Evolutionary conservation across 2,797 vertebrate species (phyloP).

Genomic region (Rousettus madagascariensis): DNA sequence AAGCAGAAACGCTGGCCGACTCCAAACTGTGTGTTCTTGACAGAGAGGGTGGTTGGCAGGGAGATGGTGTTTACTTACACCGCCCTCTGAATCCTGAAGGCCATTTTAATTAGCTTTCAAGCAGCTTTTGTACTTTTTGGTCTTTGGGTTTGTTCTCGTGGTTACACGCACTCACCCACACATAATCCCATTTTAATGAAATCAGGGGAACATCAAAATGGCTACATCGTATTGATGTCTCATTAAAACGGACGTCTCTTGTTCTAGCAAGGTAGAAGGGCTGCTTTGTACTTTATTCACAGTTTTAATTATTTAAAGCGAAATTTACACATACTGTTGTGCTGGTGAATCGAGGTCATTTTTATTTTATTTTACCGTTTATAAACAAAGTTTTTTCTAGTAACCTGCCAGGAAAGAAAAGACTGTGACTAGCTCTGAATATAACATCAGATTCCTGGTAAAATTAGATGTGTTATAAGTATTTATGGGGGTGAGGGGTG

Average conservation of each 20-base stretch:
- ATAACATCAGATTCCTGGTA: not conserved
- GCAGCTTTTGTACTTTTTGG: not conserved
- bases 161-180: not conserved
- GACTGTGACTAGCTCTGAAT: not conserved
- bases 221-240: not conserved
- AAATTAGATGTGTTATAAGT: constrained; percentile 33
- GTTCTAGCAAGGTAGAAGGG: not conserved
- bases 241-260: constrained; percentile 42
- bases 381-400: constrained; percentile 20
- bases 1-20: not conserved
- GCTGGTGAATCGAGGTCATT: not conserved
- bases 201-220: not conserved
- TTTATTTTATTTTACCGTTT: constrained; percentile 3
- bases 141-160: constrained; percentile 43
- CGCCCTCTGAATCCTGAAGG: not conserved
- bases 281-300: not conserved
- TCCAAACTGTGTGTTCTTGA: not conserved
- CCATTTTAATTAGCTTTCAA: constrained; percentile 57
- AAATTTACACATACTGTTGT: not conserved
- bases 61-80: not conserved
- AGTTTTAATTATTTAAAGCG: constrained; percentile 58
- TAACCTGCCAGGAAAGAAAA: not conserved
- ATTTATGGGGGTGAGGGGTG: not conserved
- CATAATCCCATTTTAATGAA: constrained; percentile 62
- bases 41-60: not conserved